Percentiles rank a stretch among this genome's conserved stretches.
Evolutionary conservation across 2,797 vertebrate species (phyloP).

Genomic region (Sparus aurata): DNA sequence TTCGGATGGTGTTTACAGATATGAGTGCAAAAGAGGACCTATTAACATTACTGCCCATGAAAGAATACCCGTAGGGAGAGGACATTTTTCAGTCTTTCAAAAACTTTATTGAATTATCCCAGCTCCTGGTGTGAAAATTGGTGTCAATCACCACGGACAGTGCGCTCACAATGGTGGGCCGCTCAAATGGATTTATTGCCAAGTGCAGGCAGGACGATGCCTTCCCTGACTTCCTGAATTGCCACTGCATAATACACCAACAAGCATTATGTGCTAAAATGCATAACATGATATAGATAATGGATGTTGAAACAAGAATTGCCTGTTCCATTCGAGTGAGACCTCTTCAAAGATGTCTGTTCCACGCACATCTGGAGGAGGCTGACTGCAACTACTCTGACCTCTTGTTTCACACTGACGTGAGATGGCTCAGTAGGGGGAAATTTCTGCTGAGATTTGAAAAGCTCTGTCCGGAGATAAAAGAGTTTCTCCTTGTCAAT

Average conservation of each 20-base stretch:
- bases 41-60: slow-evolving; percentile 29
- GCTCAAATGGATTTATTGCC: slow-evolving; percentile 32
- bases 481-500: too few species aligned
- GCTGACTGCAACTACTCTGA: too few species aligned
- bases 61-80: slow-evolving; percentile 1
- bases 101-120: slow-evolving; percentile 2
- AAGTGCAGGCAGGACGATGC: slow-evolving; percentile 27
- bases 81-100: slow-evolving; percentile 39
- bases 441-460: too few species aligned
- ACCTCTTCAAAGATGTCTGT: too few species aligned
- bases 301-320: too few species aligned
- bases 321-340: too few species aligned
- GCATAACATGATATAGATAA: slow-evolving; percentile 7
- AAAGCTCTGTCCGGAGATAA: too few species aligned
- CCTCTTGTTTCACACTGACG: too few species aligned
- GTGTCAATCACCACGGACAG: neutral
- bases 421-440: too few species aligned
- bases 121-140: slow-evolving; percentile 2
- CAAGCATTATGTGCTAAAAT: slow-evolving; percentile 12
- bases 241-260: neutral
- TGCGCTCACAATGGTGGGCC: neutral
- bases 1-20: neutral
- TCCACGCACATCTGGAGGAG: too few species aligned
- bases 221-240: slow-evolving; percentile 15
- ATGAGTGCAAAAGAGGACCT: slow-evolving; percentile 43